phyloP scores from a whole-genome alignment of 2,113 vertebrate genomes.

The Ceyx melanurus region DNA sequence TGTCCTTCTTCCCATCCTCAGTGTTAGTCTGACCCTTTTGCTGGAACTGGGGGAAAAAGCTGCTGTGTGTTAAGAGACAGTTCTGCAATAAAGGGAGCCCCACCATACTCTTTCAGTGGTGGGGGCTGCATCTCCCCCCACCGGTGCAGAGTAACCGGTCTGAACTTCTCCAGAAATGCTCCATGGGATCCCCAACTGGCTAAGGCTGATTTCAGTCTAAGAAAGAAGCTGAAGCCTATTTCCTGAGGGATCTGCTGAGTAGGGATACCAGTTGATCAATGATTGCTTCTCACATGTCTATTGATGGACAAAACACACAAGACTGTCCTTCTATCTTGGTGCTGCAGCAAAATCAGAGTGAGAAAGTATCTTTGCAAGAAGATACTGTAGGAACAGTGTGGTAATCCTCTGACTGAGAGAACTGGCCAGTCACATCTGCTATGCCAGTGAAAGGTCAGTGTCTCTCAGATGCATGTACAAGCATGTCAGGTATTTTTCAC shows the following conservation, averaged over 20 bases:
- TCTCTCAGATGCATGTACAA: neutral
- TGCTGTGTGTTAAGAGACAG: accelerated
- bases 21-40: neutral
- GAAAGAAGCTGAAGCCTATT: neutral
- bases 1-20: neutral
- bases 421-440: neutral
- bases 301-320: neutral
- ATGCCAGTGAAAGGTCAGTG: neutral
- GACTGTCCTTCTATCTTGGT: neutral
- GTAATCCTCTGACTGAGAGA: neutral
- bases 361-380: neutral
- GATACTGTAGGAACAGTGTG: neutral
- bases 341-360: neutral
- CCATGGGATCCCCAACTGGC: accelerated
- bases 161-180: neutral
- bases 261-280: neutral
- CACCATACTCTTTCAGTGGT: neutral
- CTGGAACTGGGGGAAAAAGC: neutral
- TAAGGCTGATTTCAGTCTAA: neutral
- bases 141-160: neutral
- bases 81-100: neutral
- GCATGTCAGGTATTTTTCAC: neutral
- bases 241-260: neutral
- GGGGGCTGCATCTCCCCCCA: neutral
- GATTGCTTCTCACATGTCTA: neutral